phyloP scores from a whole-genome alignment of 1,140 invertebrate genomes.

The Ostrea edulis region DNA sequence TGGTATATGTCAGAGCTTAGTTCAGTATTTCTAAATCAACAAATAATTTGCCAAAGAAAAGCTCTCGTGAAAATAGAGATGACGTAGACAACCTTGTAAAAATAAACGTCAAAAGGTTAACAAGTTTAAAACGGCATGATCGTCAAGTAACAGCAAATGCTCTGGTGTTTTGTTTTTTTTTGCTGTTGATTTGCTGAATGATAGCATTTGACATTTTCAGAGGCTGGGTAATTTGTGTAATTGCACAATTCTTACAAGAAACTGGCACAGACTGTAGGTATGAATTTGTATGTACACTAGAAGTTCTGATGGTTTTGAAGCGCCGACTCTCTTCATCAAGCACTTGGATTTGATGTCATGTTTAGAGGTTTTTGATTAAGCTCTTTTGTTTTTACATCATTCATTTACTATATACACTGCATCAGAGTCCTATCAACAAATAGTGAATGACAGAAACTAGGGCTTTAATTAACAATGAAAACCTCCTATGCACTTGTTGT shows the following conservation, averaged over 20 bases:
- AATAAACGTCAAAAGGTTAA: constrained; percentile 31
- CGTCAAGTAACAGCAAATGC: constrained; percentile 7
- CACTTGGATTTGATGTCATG: constrained; percentile 9
- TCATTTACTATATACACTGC: constrained; percentile 35
- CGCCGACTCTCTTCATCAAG: constrained; percentile 13
- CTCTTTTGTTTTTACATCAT: constrained; percentile 35
- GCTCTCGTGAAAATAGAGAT: constrained; percentile 14
- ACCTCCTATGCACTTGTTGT: constrained; percentile 1
- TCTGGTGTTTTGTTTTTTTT: neutral
- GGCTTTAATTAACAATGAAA: constrained; percentile 13
- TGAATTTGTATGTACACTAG: constrained; percentile 22
- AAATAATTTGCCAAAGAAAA: constrained; percentile 23
- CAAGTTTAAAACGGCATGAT: constrained; percentile 26
- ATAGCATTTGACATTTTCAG: constrained; percentile 39
- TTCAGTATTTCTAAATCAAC: constrained; percentile 26
- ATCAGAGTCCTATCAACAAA: constrained; percentile 28
- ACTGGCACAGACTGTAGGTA: neutral
- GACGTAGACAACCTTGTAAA: constrained; percentile 13
- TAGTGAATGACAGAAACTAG: constrained; percentile 23
- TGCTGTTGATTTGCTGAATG: constrained; percentile 22
- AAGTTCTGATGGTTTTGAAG: neutral
- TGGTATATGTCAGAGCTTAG: neutral
- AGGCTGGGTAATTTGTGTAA: constrained; percentile 32
- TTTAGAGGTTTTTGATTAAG: constrained; percentile 30
- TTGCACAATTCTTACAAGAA: constrained; percentile 35